A percentile compares a stretch with the other conserved stretches of the same genome.
Conservation (phyloP, 1,140 invertebrate genomes). For the Panagrolaimus sp. region DNA sequence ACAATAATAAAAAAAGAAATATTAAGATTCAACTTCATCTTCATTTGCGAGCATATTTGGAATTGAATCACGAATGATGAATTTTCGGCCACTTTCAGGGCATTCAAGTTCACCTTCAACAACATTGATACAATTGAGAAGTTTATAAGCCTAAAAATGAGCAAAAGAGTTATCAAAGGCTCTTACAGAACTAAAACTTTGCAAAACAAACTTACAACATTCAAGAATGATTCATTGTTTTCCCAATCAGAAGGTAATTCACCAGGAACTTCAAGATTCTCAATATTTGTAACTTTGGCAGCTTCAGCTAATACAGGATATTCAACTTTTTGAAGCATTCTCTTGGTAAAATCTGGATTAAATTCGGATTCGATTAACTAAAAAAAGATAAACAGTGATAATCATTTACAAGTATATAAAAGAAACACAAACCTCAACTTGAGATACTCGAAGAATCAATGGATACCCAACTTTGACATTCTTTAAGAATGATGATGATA, state of each 20-base stretch:
- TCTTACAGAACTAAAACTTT: not conserved
- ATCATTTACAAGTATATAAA: conserved; percentile 17
- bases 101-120: conserved; percentile 83
- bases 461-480: conserved; percentile 84
- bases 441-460: conserved; percentile 74
- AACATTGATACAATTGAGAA: conserved; percentile 71
- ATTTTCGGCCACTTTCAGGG: conserved; percentile 86
- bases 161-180: not conserved
- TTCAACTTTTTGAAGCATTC: conserved; percentile 80
- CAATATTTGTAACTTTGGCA: conserved; percentile 71
- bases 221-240: conserved; percentile 77
- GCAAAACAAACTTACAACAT: conserved; percentile 64
- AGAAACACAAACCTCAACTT: conserved; percentile 28
- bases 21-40: conserved; percentile 68
- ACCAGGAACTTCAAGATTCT: conserved; percentile 71
- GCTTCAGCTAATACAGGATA: conserved; percentile 74
- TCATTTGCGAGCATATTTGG: conserved; percentile 95
- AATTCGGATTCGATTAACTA: conserved; percentile 77
- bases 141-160: conserved; percentile 12
- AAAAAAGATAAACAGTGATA: not conserved
- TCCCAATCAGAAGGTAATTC: conserved; percentile 68
- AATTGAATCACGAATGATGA: conserved; percentile 88
- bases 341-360: conserved; percentile 80
- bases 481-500: conserved; percentile 86
- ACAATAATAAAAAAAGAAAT: no score